Base-by-base conservation (phyloP, 2,888 invertebrate genomes). In the Brassicogethes aeneus region DNA sequence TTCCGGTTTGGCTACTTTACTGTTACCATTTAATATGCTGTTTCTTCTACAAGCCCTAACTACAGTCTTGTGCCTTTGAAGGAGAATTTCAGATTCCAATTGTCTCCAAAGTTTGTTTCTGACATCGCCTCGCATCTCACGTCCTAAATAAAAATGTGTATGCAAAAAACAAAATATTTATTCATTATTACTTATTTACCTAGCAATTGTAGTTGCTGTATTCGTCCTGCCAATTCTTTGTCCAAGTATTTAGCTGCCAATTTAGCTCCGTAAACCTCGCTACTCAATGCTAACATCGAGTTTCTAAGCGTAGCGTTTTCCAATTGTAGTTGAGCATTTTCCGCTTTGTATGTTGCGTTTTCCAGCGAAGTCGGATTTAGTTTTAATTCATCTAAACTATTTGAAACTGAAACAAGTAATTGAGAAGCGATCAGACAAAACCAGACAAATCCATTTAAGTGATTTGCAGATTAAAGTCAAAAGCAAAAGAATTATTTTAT, bases 231-330 rank as follows among this genome's bases (percentile, higher is more conserved):
- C 42, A 88, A 66, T 63, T 88, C 87, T 62, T 90, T 90, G 65
- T 91, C 89, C 50, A 90, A 69, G 63, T 90, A 90, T 60, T 87
- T 87, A 8, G 89, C 87, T 7, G 89, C 88, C 49, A 90, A 70
- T 56, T 86, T 77, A 10, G 89, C 87, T 31, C 88, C 89, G 60
- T 84, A 88, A 3, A 90, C 79, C 67, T 90, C 89, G 12, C 84
- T 83, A 60, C 88, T 83, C 36, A 88, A 67, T 2, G 84, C 79
- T 14, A 85, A 72, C 41, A 86, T 75, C 34, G 83, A 80, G 57
- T 82, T 80, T 37, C 84, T 67, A 23, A 88, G 70, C 5, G 79
- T 75, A 15, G 76, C 74, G 62, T 86, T 86, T 65, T 87, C 87
- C 37, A 75, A 66, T 43, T 77, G 74, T 35, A 80, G 69, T 54